Conservation (phyloP, 2,797 vertebrate genomes). For the Phalloptychus januarius region DNA sequence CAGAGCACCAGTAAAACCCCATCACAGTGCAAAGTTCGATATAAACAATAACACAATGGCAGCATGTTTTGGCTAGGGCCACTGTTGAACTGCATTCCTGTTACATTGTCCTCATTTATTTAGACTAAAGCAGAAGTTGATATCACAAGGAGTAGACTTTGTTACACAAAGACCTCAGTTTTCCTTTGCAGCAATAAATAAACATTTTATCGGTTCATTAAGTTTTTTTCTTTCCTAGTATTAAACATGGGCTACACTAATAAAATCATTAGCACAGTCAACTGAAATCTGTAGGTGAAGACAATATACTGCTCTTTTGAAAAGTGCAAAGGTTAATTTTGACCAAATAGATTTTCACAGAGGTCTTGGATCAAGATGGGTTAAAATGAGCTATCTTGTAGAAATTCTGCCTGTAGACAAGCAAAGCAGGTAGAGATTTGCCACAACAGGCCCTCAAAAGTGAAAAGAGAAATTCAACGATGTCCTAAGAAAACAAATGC, state of each 20-base stretch:
- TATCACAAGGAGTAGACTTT: not conserved
- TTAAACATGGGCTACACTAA: not conserved
- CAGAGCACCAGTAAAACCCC: not conserved
- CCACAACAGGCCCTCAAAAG: not conserved
- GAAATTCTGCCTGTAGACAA: not conserved
- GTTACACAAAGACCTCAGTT: not conserved
- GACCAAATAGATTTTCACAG: not conserved
- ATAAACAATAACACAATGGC: conserved; percentile 37
- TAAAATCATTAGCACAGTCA: not conserved
- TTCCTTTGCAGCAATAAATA: not conserved
- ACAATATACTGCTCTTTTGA: not conserved
- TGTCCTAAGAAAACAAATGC: not conserved
- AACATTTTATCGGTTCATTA: not conserved
- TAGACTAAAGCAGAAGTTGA: conserved; percentile 1
- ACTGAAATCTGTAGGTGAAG: not conserved
- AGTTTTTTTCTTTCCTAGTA: not conserved
- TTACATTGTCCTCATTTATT: conserved; percentile 21
- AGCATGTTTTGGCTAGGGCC: conserved; percentile 27
- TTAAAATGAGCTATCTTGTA: not conserved
- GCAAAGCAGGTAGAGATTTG: not conserved
- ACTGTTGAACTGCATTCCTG: conserved; percentile 18
- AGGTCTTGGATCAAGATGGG: not conserved
- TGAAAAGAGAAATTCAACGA: not conserved
- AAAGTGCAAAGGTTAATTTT: not conserved
- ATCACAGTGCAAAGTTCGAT: conserved; percentile 1